Percentiles rank a stretch among this genome's conserved stretches.
Evolutionary conservation across 2,113 vertebrate genomes (phyloP).

Genomic region (Callopanchax toddi): DNA sequence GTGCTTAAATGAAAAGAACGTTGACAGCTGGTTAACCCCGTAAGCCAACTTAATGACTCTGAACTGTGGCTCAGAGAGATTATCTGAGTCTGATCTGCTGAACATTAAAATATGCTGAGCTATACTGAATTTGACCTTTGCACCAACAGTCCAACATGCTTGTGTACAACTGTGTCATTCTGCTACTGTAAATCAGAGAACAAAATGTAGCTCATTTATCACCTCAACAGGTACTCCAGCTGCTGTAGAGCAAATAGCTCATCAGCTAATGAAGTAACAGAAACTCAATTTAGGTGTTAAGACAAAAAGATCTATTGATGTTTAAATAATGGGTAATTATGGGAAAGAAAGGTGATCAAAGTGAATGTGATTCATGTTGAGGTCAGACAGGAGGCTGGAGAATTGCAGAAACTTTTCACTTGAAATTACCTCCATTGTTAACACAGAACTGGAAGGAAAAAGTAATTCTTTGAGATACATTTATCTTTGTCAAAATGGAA

Average conservation of each 20-base stretch:
- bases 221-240: neutral
- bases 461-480: too few species aligned
- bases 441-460: neutral
- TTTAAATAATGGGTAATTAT: neutral
- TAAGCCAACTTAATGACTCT: conserved; percentile 33
- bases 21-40: conserved; percentile 41
- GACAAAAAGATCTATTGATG: neutral
- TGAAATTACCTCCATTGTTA: too few species aligned
- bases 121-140: conserved; percentile 45
- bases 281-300: neutral
- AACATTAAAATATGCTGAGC: conserved; percentile 15
- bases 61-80: conserved; percentile 50
- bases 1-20: conserved; percentile 5
- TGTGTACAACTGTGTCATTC: conserved; percentile 14
- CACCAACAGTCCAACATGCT: conserved; percentile 15
- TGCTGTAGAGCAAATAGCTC: neutral
- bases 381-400: neutral
- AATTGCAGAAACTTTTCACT: neutral
- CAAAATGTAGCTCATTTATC: neutral
- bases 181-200: neutral
- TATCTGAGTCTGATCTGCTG: conserved; percentile 27
- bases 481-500: too few species aligned
- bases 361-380: neutral
- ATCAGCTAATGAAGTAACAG: neutral
- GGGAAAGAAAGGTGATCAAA: neutral